Evolutionary conservation across 2,113 vertebrate genomes (phyloP), one percentile per base, ranked within the genome.

Genomic region (Tragulus kanchil): DNA sequence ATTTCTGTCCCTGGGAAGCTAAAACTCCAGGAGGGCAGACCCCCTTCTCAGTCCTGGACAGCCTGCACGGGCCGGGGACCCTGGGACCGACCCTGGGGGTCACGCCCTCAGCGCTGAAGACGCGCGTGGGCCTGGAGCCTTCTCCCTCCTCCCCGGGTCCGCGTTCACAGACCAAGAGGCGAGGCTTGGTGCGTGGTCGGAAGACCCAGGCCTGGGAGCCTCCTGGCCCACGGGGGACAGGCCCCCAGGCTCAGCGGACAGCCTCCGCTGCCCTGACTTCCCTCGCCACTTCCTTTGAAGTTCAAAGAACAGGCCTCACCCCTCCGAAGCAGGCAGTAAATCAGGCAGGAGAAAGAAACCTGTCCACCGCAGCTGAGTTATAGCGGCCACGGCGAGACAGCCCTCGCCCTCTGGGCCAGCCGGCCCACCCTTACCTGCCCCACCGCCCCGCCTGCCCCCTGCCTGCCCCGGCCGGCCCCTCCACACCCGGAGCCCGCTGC

Each of bases 241-340:
- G 58, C 54, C 81, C 56, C 48, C 19, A 0, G 59, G 75, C 54
- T 73, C 94, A 26, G 61, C 1, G 0, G 82, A 28, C 89, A 26
- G 61, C 45, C 93, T 58, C 93, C 4, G 3, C 59, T 45, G 42
- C 82, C 78, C 7, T 6, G 11, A 61, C 84, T 89, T 62, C 97
- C 95, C 84, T 58, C 0, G 3, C 50, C 95, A 94, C 96, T 97
- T 92, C 96, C 97, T 50, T 97, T 92, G 56, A 94, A 98, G 96
- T 98, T 98, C 98, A 98, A 99, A 98, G 98, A 97, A 89, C 88
- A 87, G 26, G 93, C 92, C 97, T 97, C 85, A 0, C 97, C 96
- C 97, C 82, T 11, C 25, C 11, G 1, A 95, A 98, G 94, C 83
- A 79, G 89, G 75, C 88, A 83, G 88, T 97, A 97, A 97, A 97